Evolutionary conservation across 2,113 vertebrate species (phyloP).

Genomic region (Smithornis capensis): DNA sequence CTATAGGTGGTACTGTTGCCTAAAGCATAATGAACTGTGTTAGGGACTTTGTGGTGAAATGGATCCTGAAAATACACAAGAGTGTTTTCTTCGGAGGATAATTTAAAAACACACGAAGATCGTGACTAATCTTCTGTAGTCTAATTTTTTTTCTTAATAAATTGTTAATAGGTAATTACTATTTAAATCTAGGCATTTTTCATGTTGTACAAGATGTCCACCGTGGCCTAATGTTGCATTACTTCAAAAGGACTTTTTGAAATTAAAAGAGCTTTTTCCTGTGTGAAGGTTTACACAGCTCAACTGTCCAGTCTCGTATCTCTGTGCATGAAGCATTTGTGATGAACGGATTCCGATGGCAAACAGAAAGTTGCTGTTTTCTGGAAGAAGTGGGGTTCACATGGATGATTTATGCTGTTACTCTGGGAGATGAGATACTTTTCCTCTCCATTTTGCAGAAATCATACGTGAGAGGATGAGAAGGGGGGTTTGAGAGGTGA

Average conservation of each 20-base stretch:
- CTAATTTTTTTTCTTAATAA: background rate
- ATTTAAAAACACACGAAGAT: background rate
- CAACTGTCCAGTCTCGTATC: fast-evolving
- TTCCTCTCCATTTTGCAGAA: background rate
- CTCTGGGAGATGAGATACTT: background rate
- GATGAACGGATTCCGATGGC: background rate
- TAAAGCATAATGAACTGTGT: background rate
- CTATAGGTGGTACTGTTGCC: slow-evolving; percentile 66
- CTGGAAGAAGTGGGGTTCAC: background rate
- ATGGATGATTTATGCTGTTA: background rate
- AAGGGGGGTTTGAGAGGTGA: background rate
- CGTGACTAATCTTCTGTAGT: background rate
- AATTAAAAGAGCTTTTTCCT: background rate
- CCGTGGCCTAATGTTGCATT: background rate
- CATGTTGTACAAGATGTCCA: background rate
- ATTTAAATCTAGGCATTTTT: background rate
- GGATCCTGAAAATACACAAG: background rate
- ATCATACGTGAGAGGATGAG: background rate
- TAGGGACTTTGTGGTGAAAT: background rate
- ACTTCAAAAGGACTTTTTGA: background rate
- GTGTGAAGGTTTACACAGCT: background rate
- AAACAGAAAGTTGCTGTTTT: background rate
- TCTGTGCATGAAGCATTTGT: background rate
- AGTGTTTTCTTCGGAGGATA: background rate
- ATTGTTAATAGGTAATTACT: background rate